Evolutionary conservation across 2,113 vertebrate species (phyloP).

Genomic region (Psittacara wagleri): DNA sequence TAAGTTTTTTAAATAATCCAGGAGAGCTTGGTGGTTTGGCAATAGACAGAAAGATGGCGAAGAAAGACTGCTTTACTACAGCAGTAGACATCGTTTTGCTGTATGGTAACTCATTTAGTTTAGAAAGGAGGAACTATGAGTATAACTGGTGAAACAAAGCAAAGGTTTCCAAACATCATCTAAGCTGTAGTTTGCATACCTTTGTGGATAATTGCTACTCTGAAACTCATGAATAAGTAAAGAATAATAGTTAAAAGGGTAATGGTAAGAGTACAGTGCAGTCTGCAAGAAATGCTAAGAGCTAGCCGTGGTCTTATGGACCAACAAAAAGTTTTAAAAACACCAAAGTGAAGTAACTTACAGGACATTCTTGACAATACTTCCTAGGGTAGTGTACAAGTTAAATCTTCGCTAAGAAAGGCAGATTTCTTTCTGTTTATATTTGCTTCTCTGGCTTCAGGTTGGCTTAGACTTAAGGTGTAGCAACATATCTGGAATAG

Average conservation of each 20-base stretch:
- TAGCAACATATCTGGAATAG: not conserved
- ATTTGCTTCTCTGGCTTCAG: not conserved
- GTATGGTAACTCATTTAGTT: not conserved
- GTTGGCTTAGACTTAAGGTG: not conserved
- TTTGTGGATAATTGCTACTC: not conserved
- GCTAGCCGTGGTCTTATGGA: not conserved
- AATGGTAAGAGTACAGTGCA: not conserved
- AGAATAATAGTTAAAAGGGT: not conserved
- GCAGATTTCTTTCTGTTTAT: not conserved
- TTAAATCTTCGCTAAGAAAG: not conserved
- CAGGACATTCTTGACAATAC: not conserved
- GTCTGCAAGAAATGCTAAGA: not conserved
- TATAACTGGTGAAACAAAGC: not conserved
- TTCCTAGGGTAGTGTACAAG: not conserved
- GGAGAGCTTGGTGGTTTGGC: constrained; percentile 2
- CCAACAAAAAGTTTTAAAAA: not conserved
- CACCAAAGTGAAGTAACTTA: not conserved
- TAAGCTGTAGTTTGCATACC: not conserved
- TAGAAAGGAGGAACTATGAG: not conserved
- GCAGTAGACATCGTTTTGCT: not conserved
- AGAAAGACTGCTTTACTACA: not conserved
- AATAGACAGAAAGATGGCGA: not conserved
- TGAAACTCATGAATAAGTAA: not conserved
- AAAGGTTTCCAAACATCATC: not conserved
- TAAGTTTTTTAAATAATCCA: constrained; percentile 15